Evolutionary conservation across 2,888 invertebrate species (phyloP).

Genomic region (Camptogramma bilineatum): DNA sequence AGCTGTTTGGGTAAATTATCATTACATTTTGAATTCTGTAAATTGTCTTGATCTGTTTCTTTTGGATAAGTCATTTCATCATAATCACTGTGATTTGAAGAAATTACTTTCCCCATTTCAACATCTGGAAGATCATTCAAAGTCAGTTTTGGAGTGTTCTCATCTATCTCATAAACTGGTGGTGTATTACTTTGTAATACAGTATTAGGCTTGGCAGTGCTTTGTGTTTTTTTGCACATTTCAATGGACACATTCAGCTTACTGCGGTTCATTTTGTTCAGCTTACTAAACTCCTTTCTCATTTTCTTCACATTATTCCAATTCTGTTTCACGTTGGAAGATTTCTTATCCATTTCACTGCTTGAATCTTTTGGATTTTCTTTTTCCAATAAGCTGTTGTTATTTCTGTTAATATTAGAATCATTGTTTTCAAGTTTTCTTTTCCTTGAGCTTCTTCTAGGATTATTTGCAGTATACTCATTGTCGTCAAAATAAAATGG

Average conservation of each 20-base stretch:
- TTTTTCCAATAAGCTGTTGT: constrained; percentile 52
- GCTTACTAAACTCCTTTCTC: constrained; percentile 77
- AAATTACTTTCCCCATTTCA: constrained; percentile 28
- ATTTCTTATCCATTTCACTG: constrained; percentile 57
- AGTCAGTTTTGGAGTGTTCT: constrained; percentile 57
- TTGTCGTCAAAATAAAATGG: constrained; percentile 60
- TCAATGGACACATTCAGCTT: constrained; percentile 81
- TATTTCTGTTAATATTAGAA: constrained; percentile 38
- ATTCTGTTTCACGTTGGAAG: constrained; percentile 61
- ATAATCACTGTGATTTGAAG: constrained; percentile 25
- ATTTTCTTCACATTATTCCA: constrained; percentile 79
- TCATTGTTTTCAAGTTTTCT: constrained; percentile 55
- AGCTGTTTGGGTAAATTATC: constrained; percentile 10
- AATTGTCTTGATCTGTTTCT: constrained; percentile 4
- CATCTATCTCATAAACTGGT: constrained; percentile 59
- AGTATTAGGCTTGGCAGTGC: constrained; percentile 39
- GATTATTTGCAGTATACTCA: constrained; percentile 63
- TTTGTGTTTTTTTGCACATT: constrained; percentile 71
- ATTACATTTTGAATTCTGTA: constrained; percentile 6
- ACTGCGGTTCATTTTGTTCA: constrained; percentile 69
- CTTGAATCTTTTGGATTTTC: constrained; percentile 56
- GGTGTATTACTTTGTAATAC: constrained; percentile 33
- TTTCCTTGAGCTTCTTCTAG: constrained; percentile 72
- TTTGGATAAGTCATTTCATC: constrained; percentile 14
- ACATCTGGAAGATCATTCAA: constrained; percentile 25